Evolutionary conservation across 2,113 vertebrate genomes (phyloP).

Genomic region (Oreochromis niloticus): DNA sequence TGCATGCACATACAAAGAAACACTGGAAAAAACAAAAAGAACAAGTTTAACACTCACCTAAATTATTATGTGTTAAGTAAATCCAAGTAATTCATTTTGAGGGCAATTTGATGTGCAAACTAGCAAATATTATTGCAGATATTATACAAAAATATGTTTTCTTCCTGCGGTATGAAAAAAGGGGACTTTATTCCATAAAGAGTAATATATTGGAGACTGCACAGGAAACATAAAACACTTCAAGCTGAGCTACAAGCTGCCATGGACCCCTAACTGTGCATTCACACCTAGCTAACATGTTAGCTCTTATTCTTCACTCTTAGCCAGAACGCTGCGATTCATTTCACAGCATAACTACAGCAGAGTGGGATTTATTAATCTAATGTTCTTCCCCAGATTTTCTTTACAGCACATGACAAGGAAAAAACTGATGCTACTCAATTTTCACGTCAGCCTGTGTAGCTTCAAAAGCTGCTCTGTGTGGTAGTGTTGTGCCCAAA

Average conservation of each 20-base stretch:
- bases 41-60: not conserved
- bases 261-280: not conserved
- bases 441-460: not conserved
- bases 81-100: not conserved
- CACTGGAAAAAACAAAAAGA: not conserved
- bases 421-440: not conserved
- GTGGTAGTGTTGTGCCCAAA: not conserved
- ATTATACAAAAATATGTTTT: not conserved
- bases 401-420: not conserved
- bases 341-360: not conserved
- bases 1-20: not conserved
- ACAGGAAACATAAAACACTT: conserved; percentile 49
- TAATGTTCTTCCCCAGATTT: not conserved
- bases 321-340: not conserved
- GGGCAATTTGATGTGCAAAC: not conserved
- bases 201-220: not conserved
- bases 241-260: not conserved
- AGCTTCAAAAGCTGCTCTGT: not conserved
- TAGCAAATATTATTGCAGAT: not conserved
- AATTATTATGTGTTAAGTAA: not conserved
- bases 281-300: not conserved
- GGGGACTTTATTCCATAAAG: not conserved
- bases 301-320: not conserved
- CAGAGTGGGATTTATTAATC: not conserved
- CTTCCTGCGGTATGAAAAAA: not conserved